phyloP scores from a whole-genome alignment of 2,888 invertebrate species.

The Acleris cristana region DNA sequence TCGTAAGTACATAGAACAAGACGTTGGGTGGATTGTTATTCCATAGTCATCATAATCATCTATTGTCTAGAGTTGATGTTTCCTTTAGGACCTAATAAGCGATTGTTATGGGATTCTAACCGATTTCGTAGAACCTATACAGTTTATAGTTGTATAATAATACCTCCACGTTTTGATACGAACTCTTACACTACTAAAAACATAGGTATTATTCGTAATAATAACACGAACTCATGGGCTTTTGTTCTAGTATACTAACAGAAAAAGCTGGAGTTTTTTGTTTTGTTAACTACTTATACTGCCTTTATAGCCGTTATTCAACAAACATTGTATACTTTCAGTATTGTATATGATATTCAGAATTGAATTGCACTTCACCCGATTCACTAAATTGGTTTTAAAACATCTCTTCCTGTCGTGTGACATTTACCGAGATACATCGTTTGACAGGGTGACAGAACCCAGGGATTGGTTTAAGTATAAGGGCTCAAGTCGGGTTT shows the following conservation, averaged over 20 bases:
- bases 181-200: too few species aligned
- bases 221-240: background rate
- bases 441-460: background rate
- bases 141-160: too few species aligned
- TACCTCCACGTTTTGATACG: too few species aligned
- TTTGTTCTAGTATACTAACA: slow-evolving; percentile 5
- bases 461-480: background rate
- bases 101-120: slow-evolving; percentile 5
- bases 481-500: background rate
- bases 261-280: too few species aligned
- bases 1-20: background rate
- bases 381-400: slow-evolving; percentile 23
- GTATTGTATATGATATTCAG: background rate
- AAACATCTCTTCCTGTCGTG: slow-evolving; percentile 20
- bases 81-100: slow-evolving; percentile 28
- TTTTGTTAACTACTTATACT: too few species aligned
- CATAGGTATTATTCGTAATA: too few species aligned
- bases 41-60: slow-evolving; percentile 4
- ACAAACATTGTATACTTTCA: background rate
- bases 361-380: slow-evolving; percentile 23
- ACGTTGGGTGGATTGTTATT: background rate
- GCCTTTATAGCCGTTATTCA: too few species aligned
- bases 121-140: too few species aligned
- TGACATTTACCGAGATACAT: slow-evolving; percentile 18
- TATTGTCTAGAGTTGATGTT: slow-evolving; percentile 28